These are phyloP conservation scores for Brachionichthys hirsutus DNA, from an alignment of 2,113 vertebrate species.

Conservation along the genomic window DNA sequence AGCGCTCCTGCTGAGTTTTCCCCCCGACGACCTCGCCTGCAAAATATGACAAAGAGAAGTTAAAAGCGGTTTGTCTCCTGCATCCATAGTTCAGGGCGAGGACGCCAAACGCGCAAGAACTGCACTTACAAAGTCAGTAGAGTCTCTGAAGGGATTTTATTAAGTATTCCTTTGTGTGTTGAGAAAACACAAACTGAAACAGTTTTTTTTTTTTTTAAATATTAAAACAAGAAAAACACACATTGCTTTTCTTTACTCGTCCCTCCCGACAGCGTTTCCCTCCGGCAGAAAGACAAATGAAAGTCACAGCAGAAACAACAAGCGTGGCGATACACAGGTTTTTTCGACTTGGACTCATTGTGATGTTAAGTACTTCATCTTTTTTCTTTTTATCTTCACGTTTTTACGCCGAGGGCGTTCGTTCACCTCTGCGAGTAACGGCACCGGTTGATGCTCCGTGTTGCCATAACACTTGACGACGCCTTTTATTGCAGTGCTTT, in stretches of 20 bases:
- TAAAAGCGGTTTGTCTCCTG: neutral
- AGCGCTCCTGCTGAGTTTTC: neutral
- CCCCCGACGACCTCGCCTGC: neutral
- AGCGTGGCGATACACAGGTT: slow-evolving; percentile 7
- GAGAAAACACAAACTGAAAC: neutral
- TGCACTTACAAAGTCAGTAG: no score
- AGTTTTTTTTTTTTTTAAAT: slow-evolving; percentile 43
- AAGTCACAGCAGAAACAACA: slow-evolving; percentile 18
- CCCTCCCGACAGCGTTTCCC: slow-evolving; percentile 1
- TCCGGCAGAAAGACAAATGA: neutral
- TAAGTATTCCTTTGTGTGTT: no score
- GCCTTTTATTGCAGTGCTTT: slow-evolving; percentile 19
- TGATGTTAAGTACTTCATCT: no score
- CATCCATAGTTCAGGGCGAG: no score
- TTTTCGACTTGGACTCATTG: neutral
- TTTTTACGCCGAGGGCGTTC: neutral
- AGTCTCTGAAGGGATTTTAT: no score
- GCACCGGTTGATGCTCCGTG: slow-evolving; percentile 1
- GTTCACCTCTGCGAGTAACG: slow-evolving; percentile 32
- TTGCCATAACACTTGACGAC: slow-evolving; percentile 13
- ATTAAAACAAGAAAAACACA: slow-evolving; percentile 53
- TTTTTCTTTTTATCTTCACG: neutral
- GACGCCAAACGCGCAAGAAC: no score
- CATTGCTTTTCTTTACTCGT: slow-evolving; percentile 13
- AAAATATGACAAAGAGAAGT: neutral